Evolutionary conservation across 2,113 vertebrate genomes (phyloP).

Genomic region (Ochotona curzoniae): DNA sequence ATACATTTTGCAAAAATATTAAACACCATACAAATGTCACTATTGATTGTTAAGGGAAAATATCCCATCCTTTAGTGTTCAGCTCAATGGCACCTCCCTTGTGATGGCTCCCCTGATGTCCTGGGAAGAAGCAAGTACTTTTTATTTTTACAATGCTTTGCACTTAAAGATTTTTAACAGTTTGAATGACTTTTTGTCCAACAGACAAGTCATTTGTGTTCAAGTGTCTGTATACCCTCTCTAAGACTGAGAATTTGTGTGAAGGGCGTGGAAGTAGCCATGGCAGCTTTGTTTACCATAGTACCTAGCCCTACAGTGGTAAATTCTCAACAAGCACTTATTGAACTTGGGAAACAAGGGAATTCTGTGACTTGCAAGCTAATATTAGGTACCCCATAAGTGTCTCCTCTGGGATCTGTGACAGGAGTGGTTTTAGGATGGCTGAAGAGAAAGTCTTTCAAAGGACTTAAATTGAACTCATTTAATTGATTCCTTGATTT

Average conservation of each 20-base stretch:
- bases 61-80: neutral
- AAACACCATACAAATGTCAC: neutral
- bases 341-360: neutral
- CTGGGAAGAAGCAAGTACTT: neutral
- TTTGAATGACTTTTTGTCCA: neutral
- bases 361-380: neutral
- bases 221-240: neutral
- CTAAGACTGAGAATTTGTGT: neutral
- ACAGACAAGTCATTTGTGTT: neutral
- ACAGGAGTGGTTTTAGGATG: neutral
- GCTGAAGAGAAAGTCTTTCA: neutral
- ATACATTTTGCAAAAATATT: neutral
- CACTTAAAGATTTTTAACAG: neutral
- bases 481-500: neutral
- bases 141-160: neutral
- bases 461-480: neutral
- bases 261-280: neutral
- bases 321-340: neutral
- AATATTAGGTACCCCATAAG: neutral
- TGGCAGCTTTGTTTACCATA: neutral
- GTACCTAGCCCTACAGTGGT: neutral
- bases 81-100: neutral
- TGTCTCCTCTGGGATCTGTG: neutral
- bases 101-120: neutral
- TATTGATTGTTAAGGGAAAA: slow-evolving; percentile 16